Base-by-base conservation (phyloP, 2,888 invertebrate genomes). In the Trachelus iudaicus region DNA sequence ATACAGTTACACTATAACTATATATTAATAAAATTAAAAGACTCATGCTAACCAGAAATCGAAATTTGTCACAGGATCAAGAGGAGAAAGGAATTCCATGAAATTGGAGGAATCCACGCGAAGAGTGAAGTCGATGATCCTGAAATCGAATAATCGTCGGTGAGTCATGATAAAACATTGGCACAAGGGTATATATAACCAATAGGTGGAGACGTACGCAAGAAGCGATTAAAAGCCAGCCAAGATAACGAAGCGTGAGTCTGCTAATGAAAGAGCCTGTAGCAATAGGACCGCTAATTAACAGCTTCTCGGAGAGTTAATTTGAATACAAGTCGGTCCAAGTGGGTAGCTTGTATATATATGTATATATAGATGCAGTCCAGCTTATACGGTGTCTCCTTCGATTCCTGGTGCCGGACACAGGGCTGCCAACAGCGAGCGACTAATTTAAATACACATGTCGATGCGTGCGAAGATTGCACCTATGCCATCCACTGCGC, bases 361-460 rank as follows among this genome's bases (percentile, higher is more conserved):
- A 34, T 73, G 23, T 73, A 74, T n/a, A 74, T 30, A 74, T 33
- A 31, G 1, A 33, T 33, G 33, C 30, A 15, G 69, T 79, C 80
- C 34, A 76, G 80, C 83, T 35, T 35, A 56, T 56, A 56, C 56
- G 56, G 56, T 56, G 56, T 56, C 56, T 56, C 56, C 74, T 34
- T 34, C 79, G 76, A 79, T 79, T 77, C 79, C 76, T 74, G 79
- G 56, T 76, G 76, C 76, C 75, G 77, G 79, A 77, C 80, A 77
- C 83, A 82, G 83, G 83, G 77, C 85, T 84, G 85, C 87, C 87
- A 87, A 87, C 88, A 86, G 87, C 88, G 84, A 87, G 87, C 89
- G 87, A 87, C 90, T 90, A 90, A 90, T 91, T 91, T 91, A 90
- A 91, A 90, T 90, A 90, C 90, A 90, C 90, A 90, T 90, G 90